Conservation (phyloP, 2,797 vertebrate genomes). For the Sarcophilus harrisii region DNA sequence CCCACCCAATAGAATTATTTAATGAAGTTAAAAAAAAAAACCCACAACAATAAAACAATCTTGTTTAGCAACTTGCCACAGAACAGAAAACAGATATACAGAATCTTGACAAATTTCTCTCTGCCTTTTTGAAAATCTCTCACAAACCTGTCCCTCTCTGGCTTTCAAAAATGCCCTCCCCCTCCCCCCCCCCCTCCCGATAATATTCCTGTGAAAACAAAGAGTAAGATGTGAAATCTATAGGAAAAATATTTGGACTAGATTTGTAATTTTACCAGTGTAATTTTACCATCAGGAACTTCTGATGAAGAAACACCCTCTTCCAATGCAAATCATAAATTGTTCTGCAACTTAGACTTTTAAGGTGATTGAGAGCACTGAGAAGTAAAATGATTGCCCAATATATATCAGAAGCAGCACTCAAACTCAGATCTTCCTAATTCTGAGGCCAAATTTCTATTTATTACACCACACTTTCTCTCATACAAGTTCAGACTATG, state of each 20-base stretch:
- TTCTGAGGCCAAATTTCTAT: not conserved
- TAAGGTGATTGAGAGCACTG: not conserved
- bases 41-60: not conserved
- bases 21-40: not conserved
- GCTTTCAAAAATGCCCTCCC: not conserved
- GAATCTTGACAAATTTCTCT: too few species aligned
- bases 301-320: not conserved
- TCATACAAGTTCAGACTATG: not conserved
- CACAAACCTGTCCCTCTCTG: not conserved
- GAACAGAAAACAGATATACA: not conserved
- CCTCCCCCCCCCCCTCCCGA: not conserved
- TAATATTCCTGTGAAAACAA: not conserved
- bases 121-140: rapidly evolving
- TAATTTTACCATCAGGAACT: too few species aligned
- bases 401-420: not conserved
- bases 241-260: not conserved
- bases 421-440: not conserved
- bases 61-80: not conserved
- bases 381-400: not conserved
- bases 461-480: not conserved
- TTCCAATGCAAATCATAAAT: not conserved
- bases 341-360: not conserved
- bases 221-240: not conserved
- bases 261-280: not conserved
- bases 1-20: not conserved